phyloP scores from a whole-genome alignment of 2,113 vertebrate species.

The Brachypodius melanocephalos region DNA sequence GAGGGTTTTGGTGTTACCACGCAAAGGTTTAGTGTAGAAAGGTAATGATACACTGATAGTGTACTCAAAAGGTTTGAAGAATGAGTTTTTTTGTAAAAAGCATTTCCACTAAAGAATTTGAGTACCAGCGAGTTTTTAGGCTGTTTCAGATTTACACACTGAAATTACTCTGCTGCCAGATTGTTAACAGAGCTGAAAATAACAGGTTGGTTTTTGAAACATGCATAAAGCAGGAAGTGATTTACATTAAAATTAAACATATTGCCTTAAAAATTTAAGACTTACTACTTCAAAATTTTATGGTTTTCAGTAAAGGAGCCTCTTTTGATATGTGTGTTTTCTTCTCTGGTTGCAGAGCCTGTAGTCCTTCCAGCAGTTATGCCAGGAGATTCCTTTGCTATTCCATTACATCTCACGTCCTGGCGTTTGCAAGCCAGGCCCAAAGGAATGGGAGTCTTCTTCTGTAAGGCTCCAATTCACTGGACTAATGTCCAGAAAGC shows the following conservation, averaged over 20 bases:
- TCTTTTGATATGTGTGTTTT: background rate
- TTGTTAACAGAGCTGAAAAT: background rate
- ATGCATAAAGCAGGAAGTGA: background rate
- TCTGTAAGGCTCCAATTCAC: conserved; percentile 94
- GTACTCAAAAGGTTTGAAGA: background rate
- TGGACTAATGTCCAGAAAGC: conserved; percentile 92
- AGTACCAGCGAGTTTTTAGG: background rate
- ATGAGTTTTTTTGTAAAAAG: background rate
- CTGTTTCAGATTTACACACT: background rate
- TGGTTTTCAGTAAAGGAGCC: background rate
- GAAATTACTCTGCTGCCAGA: background rate
- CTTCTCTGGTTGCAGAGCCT: conserved; percentile 80
- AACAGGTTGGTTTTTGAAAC: background rate
- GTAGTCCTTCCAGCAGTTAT: conserved; percentile 91
- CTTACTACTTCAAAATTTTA: background rate
- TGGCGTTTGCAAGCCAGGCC: conserved; percentile 95
- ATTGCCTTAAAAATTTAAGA: background rate
- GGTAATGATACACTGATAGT: background rate
- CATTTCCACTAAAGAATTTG: background rate
- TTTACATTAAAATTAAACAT: rapidly evolving
- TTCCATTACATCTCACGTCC: conserved; percentile 93
- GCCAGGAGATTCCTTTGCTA: conserved; percentile 86
- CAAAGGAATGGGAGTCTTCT: conserved; percentile 90
- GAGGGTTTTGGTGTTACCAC: background rate
- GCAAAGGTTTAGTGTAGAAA: background rate